Evolutionary conservation across 2,113 vertebrate species (phyloP), one percentile per base, ranked within the genome.

Genomic region (Fulmarus glacialis): DNA sequence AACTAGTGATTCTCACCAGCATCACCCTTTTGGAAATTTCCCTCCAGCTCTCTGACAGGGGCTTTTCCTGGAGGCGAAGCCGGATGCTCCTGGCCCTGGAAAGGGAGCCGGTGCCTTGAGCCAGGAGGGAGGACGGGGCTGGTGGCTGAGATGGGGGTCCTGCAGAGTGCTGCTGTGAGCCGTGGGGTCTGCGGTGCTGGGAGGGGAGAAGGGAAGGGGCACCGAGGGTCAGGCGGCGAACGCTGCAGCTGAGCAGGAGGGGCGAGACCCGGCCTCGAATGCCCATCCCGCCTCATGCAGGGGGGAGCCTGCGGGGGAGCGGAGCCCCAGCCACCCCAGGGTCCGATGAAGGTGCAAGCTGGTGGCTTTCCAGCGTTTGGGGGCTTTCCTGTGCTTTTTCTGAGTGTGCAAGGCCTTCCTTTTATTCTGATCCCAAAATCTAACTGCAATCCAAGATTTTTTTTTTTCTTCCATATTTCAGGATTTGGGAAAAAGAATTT

Each of bases 121-220:
- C 40, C 19, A 16, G 42, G 20, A 45, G 63, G 36, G 13, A 70
- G 45, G 34, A n/a, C 2, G 8, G n/a, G 26, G 38, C 36, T 88
- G 50, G n/a, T 80, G 29, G 34, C 47, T 55, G 58, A 70, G 38
- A 11, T 2, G 5, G 20, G 20, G 27, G 60, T 48, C 11, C 34
- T 0, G 2, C 38, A 27, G 22, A 7, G 11, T 3, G 1, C 12
- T 50, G 56, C 55, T 17, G 1, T 14, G 42, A 50, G 18, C 1
- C 1, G 12, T 8, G n/a, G 20, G 14, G 8, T 24, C 52, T 75
- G n/a, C 42, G 23, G 26, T 20, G 22, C 15, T 0, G 1, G 29
- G 18, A 71, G n/a, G 12, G n/a, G 8, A 87, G 32, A 60, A 64
- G 19, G 26, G 63, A 79, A 63, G 30, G 43, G 12, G 17, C 6